Conservation (phyloP, 2,113 vertebrate species). For the Platichthys stellatus region DNA sequence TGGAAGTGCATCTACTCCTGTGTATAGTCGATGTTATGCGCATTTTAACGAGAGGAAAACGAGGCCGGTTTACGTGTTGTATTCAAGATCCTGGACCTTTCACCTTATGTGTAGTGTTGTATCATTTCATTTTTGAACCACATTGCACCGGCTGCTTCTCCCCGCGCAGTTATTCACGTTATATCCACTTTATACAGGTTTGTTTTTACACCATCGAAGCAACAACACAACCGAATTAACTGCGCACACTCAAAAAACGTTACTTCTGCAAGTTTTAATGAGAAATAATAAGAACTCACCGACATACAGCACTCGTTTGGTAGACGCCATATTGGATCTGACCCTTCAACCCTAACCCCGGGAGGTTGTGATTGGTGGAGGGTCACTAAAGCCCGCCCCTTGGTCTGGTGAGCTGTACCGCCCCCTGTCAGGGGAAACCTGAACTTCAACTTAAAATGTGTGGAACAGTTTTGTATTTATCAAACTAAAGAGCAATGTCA, state of each 20-base stretch:
- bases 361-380: conserved; percentile 45
- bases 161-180: not conserved
- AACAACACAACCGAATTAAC: accelerated
- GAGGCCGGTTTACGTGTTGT: no score
- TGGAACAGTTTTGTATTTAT: no score
- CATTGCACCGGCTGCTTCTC: not conserved
- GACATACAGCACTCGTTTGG: conserved; percentile 81
- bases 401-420: not conserved
- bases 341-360: conserved; percentile 68
- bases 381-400: conserved; percentile 20
- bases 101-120: not conserved
- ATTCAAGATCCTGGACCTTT: no score
- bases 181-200: not conserved
- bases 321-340: conserved; percentile 77
- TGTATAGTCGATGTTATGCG: not conserved
- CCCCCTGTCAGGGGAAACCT: conserved; percentile 37
- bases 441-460: no score
- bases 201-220: accelerated
- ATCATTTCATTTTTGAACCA: not conserved
- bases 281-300: conserved; percentile 65
- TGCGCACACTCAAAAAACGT: not conserved
- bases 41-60: no score
- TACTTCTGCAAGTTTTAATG: accelerated
- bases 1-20: no score
- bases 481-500: no score